These are phyloP conservation scores for Discoglossus pictus DNA, from an alignment of 2,797 vertebrate genomes.

Conservation along the genomic window DNA sequence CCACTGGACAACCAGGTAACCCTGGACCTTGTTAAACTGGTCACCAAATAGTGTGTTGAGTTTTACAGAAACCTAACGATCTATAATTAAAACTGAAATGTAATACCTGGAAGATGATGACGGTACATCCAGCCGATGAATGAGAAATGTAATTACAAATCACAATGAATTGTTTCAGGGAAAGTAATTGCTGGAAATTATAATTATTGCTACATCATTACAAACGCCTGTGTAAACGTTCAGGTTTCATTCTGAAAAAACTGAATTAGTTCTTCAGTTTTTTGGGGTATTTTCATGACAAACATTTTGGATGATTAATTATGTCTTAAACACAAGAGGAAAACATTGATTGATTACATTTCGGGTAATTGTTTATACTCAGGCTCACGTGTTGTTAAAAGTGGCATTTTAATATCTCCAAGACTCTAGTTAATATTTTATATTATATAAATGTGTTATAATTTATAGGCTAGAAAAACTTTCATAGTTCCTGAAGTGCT, in stretches of 20 bases:
- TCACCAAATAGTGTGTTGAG: too few relatives aligned
- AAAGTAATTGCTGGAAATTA: constrained; percentile 22
- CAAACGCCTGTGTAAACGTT: constrained; percentile 6
- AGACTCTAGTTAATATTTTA: too few relatives aligned
- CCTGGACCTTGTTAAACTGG: too few relatives aligned
- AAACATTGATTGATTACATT: neutral
- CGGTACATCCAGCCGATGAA: neutral
- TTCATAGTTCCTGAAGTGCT: too few relatives aligned
- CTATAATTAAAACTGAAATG: constrained; percentile 16
- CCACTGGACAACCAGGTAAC: too few relatives aligned
- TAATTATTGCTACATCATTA: constrained; percentile 4
- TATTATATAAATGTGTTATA: too few relatives aligned
- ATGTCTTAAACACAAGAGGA: too few relatives aligned
- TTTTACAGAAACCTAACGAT: constrained; percentile 6
- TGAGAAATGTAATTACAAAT: constrained; percentile 30
- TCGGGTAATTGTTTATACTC: neutral
- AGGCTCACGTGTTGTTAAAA: too few relatives aligned
- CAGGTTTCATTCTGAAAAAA: neutral
- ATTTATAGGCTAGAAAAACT: too few relatives aligned
- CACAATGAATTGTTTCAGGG: constrained; percentile 29
- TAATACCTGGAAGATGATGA: constrained; percentile 1
- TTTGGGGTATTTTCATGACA: neutral
- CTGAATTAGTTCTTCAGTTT: neutral
- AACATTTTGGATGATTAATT: neutral
- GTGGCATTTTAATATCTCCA: too few relatives aligned